These are phyloP conservation scores for Samia ricini DNA, from an alignment of 1,140 invertebrate genomes.

Conservation along the genomic window DNA sequence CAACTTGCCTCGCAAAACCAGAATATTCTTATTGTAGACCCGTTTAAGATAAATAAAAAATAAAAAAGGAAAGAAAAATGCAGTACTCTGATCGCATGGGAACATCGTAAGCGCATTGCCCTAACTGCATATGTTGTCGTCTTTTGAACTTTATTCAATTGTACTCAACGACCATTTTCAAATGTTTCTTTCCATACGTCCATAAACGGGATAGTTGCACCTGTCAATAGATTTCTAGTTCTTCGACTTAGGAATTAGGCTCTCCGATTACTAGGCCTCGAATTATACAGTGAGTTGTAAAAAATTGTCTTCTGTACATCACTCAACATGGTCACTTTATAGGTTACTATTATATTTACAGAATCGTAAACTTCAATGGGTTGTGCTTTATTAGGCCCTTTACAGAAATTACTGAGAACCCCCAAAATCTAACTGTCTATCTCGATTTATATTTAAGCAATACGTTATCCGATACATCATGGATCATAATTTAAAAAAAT, in stretches of 20 bases:
- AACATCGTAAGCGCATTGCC: constrained; percentile 55
- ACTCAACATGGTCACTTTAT: background rate
- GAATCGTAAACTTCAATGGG: background rate
- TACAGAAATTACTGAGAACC: too few species aligned
- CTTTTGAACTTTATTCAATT: constrained; percentile 43
- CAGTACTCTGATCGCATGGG: constrained; percentile 66
- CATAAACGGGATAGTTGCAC: constrained; percentile 60
- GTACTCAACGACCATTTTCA: constrained; percentile 47
- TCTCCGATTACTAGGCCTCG: constrained; percentile 8
- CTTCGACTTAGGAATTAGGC: constrained; percentile 29
- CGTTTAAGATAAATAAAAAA: constrained; percentile 58
- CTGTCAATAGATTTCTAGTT: constrained; percentile 58
- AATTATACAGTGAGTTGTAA: background rate
- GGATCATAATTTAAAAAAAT: too few species aligned
- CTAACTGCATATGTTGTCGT: constrained; percentile 42
- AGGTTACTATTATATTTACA: background rate
- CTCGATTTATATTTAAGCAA: too few species aligned
- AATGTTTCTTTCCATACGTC: constrained; percentile 31
- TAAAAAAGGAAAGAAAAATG: constrained; percentile 44
- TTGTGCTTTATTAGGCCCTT: background rate
- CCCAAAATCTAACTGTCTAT: too few species aligned
- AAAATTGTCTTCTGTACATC: background rate
- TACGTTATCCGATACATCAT: too few species aligned
- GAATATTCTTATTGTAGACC: constrained; percentile 71
- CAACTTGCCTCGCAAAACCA: constrained; percentile 72